Evolutionary conservation across 2,113 vertebrate genomes (phyloP).

Genomic region (Tetrao urogallus): DNA sequence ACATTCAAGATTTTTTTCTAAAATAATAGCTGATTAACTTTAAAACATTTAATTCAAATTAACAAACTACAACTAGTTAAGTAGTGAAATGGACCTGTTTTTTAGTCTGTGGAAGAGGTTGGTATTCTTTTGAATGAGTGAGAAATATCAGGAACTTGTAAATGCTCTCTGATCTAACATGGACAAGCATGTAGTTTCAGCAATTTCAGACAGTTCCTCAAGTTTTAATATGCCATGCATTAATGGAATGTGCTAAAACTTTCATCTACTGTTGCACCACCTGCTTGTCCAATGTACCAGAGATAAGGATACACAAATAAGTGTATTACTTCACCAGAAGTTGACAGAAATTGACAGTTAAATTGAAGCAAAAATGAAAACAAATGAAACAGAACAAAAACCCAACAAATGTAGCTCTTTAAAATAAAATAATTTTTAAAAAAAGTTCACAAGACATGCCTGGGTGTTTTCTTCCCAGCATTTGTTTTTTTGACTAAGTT

Average conservation of each 20-base stretch:
- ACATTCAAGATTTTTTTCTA: background rate
- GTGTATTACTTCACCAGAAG: slow-evolving; percentile 18
- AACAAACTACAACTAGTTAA: background rate
- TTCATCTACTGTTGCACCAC: background rate
- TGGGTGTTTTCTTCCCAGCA: background rate
- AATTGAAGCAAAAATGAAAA: slow-evolving; percentile 59
- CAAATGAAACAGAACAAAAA: slow-evolving; percentile 62
- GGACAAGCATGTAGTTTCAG: background rate
- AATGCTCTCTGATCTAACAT: background rate
- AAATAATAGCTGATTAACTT: background rate
- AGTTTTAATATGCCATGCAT: background rate
- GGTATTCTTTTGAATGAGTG: background rate
- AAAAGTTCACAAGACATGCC: background rate
- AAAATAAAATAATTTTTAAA: slow-evolving; percentile 16
- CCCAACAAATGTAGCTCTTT: background rate
- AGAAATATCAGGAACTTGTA: background rate
- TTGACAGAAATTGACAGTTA: slow-evolving; percentile 34
- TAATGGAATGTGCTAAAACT: slow-evolving; percentile 12
- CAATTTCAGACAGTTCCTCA: background rate
- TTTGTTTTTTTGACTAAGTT: slow-evolving; percentile 32
- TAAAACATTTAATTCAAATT: background rate
- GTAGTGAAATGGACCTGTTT: background rate
- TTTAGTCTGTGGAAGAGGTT: background rate
- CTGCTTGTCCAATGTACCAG: slow-evolving; percentile 28
- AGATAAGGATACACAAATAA: slow-evolving; percentile 22